These are phyloP conservation scores for Cliona cf. orientalis DNA, from an alignment of 37 sponge, comb jelly and placozoan species.

Conservation along the genomic window DNA sequence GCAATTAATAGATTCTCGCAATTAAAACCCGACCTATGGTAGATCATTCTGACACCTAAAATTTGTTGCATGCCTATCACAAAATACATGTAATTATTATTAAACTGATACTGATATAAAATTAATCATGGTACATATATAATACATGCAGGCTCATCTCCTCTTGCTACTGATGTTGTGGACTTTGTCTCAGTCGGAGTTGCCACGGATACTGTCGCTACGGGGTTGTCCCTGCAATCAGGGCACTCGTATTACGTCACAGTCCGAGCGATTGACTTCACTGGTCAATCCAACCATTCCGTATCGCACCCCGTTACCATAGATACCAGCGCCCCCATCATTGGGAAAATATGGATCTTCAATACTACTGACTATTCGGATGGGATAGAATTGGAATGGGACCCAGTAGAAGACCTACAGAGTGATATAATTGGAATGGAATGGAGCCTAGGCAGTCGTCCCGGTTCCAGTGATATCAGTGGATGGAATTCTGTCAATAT, in stretches of 20 bases:
- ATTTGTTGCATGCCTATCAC: too few relatives aligned
- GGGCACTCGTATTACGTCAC: constrained; percentile 72
- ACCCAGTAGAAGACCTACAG: constrained; percentile 47
- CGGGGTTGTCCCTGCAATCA: constrained; percentile 43
- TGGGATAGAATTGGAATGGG: constrained; percentile 42
- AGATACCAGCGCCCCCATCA: constrained; percentile 74
- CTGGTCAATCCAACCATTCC: constrained; percentile 20
- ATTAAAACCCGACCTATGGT: too few relatives aligned
- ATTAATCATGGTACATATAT: not conserved
- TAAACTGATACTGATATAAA: not conserved
- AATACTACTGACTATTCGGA: not conserved
- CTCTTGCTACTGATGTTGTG: constrained; percentile 35
- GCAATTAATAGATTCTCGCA: too few relatives aligned
- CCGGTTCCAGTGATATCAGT: constrained; percentile 50
- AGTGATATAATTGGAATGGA: constrained; percentile 50
- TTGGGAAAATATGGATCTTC: constrained; percentile 22
- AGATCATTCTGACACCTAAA: too few relatives aligned
- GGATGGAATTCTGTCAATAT: constrained; percentile 32
- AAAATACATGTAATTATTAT: not conserved
- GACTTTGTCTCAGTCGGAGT: constrained; percentile 64
- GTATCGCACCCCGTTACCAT: constrained; percentile 46
- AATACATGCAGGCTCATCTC: constrained; percentile 32
- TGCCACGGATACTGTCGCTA: constrained; percentile 37
- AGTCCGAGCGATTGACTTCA: constrained; percentile 55
- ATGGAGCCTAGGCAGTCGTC: constrained; percentile 65